Percentiles rank a stretch among this genome's conserved stretches.
phyloP scores from a whole-genome alignment of 2,113 vertebrate genomes.

The Lamprotornis superbus region DNA sequence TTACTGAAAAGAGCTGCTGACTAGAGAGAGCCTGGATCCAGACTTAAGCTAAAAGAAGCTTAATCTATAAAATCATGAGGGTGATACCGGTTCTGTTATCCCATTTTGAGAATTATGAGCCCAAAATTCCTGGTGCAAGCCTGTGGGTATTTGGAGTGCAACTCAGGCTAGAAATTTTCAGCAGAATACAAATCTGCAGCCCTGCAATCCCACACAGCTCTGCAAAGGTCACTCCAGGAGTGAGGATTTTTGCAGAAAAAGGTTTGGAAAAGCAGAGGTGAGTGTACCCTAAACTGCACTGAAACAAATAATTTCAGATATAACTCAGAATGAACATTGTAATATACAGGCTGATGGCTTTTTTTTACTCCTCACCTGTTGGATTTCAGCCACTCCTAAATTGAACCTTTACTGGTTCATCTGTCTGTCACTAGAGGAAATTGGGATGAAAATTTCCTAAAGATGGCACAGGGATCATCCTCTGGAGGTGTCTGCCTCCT shows the following conservation, averaged over 20 bases:
- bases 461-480: not conserved
- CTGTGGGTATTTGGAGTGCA: constrained; percentile 38
- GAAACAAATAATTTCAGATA: not conserved
- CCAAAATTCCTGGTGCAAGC: constrained; percentile 3
- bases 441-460: not conserved
- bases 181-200: not conserved
- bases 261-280: not conserved
- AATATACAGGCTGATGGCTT: accelerated
- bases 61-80: not conserved
- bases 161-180: constrained; percentile 31
- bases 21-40: not conserved
- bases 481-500: not conserved
- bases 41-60: not conserved
- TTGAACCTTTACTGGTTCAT: not conserved
- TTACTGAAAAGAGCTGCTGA: not conserved
- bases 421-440: not conserved
- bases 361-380: not conserved
- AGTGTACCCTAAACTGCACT: not conserved
- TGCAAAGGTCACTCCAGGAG: not conserved
- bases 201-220: constrained; percentile 7
- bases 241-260: not conserved
- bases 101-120: not conserved
- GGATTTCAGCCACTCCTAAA: not conserved
- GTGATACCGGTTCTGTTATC: not conserved
- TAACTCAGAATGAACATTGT: not conserved